These are phyloP conservation scores for Dysmachus trigonus DNA, from an alignment of 2,888 invertebrate genomes.

Conservation along the genomic window DNA sequence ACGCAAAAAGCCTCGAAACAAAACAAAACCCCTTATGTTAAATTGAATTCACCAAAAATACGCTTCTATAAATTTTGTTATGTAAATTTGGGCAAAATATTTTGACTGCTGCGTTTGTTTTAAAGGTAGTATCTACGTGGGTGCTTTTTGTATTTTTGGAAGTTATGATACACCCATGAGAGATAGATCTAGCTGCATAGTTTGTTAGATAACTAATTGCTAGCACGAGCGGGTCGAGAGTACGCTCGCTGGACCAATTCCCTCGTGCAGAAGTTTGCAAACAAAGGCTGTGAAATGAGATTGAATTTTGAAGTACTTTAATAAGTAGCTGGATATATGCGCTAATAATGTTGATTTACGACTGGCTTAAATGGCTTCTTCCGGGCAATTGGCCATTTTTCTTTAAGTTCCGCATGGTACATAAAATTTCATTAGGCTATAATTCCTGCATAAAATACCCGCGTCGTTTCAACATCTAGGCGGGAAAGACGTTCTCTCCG, in stretches of 20 bases:
- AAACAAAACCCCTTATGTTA: slow-evolving; percentile 28
- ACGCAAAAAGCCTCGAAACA: slow-evolving; percentile 11
- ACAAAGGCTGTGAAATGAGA: neutral
- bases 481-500: neutral
- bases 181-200: neutral
- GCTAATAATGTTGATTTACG: slow-evolving; percentile 50
- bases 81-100: slow-evolving; percentile 41
- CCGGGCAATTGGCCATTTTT: slow-evolving; percentile 50
- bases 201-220: neutral
- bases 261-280: neutral
- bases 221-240: neutral
- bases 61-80: slow-evolving; percentile 44
- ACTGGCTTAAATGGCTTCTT: slow-evolving; percentile 48
- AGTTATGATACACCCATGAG: neutral
- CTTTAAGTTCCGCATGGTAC: slow-evolving; percentile 49
- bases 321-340: slow-evolving; percentile 46
- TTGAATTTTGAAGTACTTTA: slow-evolving; percentile 30
- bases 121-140: neutral
- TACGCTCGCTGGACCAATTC: neutral
- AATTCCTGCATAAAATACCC: slow-evolving; percentile 47
- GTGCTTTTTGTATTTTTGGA: neutral
- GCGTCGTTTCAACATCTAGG: slow-evolving; percentile 7
- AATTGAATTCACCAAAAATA: slow-evolving; percentile 47
- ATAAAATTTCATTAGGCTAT: slow-evolving; percentile 50
- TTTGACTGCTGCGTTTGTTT: neutral